Base-by-base conservation (phyloP, 2,113 vertebrate species). In the Macrotus californicus region DNA sequence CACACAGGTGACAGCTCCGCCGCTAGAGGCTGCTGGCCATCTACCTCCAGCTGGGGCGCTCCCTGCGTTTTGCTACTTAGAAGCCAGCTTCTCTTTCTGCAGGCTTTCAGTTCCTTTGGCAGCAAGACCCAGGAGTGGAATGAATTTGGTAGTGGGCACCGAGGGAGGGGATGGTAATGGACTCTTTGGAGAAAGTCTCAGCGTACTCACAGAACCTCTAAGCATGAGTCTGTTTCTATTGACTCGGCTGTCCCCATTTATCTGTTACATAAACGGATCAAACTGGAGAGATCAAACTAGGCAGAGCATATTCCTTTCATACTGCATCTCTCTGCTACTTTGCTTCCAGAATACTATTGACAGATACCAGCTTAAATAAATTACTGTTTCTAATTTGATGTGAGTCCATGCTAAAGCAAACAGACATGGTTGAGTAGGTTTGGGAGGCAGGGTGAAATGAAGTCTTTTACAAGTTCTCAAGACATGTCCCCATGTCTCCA, bases 21-120 rank as follows among this genome's bases (percentile, higher is more conserved):
- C 0, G 0, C 18, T 15, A 64, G 16, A 54, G 43, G 52, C 24
- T 46, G 9, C 19, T 10, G 19, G 76, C 14, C 13, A 1, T 61
- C n/a, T 5, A 2, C 26, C 67, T 48, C 11, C 15, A 54, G 31
- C 46, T 13, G 31, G 50, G 3, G 6, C 29, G 19, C 16, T 6
- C 61, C 1, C 0, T 31, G 70, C 64, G 29, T 29, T 84, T 77
- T 52, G 50, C 52, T 86, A 41, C 66, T 16, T 16, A 18, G 26
- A 48, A 16, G n/a, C 31, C 88, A 52, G 1, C 52, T 84, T 76
- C 70, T 67, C 50, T 81, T 66, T 73, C 54, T 36, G 22, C 85
- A 77, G 12, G 0, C 34, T 70, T 66, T 72, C 56, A 80, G 75
- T 19, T 89, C 8, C 43, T 75, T 41, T 39, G 56, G n/a, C 59